Evolutionary conservation across 2,797 vertebrate species (phyloP).

Genomic region (Mus caroli): DNA sequence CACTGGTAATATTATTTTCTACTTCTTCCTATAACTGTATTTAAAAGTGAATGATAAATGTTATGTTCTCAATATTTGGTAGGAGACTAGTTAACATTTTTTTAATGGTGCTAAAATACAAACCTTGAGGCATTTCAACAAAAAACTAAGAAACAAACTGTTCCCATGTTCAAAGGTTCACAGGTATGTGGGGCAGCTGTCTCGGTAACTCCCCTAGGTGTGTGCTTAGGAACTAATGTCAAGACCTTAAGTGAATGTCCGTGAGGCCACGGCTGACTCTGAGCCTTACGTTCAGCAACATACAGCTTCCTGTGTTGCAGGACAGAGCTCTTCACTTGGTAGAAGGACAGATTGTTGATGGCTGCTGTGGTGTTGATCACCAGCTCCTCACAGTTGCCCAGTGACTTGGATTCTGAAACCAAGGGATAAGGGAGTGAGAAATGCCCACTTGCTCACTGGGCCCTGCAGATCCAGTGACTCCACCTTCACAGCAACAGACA

Average conservation of each 20-base stretch:
- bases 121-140: not conserved
- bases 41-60: not conserved
- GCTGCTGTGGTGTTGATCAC: constrained; percentile 93
- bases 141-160: not conserved
- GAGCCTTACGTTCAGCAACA: constrained; percentile 93
- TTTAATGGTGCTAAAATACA: constrained; percentile 26
- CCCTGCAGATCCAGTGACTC: not conserved
- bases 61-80: not conserved
- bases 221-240: constrained; percentile 27
- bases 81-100: not conserved
- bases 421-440: not conserved
- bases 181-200: not conserved
- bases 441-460: fast-evolving
- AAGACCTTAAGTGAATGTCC: not conserved
- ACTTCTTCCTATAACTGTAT: not conserved
- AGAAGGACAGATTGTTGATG: constrained; percentile 97
- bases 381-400: constrained; percentile 93
- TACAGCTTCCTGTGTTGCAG: constrained; percentile 89
- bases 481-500: not conserved
- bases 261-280: not conserved
- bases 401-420: constrained; percentile 91
- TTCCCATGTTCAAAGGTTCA: not conserved
- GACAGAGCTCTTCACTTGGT: constrained; percentile 90
- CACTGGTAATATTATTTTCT: not conserved
- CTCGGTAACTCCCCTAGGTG: not conserved